Evolutionary conservation across 2,113 vertebrate genomes (phyloP), one percentile per base, ranked within the genome.

Genomic region (Nesoenas mayeri): DNA sequence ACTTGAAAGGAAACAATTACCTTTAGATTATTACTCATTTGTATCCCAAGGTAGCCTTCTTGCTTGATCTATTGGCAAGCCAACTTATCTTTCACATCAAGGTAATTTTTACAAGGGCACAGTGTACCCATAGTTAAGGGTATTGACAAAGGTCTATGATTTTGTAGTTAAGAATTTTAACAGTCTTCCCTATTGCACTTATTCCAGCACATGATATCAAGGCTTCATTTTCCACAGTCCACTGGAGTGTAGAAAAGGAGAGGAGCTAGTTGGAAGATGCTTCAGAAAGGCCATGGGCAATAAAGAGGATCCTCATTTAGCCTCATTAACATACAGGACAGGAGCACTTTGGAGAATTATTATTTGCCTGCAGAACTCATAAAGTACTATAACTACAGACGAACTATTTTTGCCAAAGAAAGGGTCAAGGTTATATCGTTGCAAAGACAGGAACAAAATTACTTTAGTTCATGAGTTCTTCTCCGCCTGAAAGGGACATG

Each of bases 151-250:
- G 62, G 61, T 65, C 71, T 64, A 2, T 26, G 54, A 56, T 93
- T 91, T 87, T 36, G 48, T 73, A 64, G 65, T 36, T 29, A 80
- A 79, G 73, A 83, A 94, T 94, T 95, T 95, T 94, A 91, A 91
- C n/a, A 21, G 61, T 60, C 47, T 77, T 94, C 82, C 65, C 58
- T 51, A 29, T 32, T 40, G 65, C 70, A 65, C 71, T 29, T 42
- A 91, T 88, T 92, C 69, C 10, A n/a, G 38, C 26, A 22, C 29
- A 69, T 24, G 91, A 75, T 61, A 67, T 58, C 70, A 90, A 60
- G 56, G 32, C 79, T 93, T 94, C 70, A 97, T 96, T 97, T 96
- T 95, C 74, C 73, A 96, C 93, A 96, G 85, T 60, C 92, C 95
- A 91, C 9, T 88, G 93, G 90, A 93, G 79, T 89, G 88, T 79